Evolutionary conservation across 2,113 vertebrate species (phyloP), one percentile per base, ranked within the genome.

Genomic region (Aphyosemion australe): DNA sequence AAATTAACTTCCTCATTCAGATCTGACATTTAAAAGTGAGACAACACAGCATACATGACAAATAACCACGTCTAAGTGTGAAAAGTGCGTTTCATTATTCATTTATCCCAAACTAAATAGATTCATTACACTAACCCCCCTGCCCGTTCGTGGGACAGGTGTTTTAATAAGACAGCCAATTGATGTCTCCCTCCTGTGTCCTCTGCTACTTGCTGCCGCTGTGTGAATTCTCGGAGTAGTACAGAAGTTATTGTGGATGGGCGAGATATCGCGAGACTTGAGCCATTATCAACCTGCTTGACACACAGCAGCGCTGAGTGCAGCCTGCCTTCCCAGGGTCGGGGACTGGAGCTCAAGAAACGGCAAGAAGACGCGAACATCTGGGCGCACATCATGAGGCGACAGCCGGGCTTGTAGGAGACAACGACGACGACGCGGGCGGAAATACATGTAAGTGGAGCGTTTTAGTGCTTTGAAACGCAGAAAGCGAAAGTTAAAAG

Each of bases 261-360:
- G 76, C 78, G 92, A 62, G n/a, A 19, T 95, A 93, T 95, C 94
- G 94, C 94, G 94, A 95, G 94, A 95, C 85, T 93, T 91, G 89
- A 46, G 87, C 87, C 91, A 89, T 89, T 85, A 93, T 92, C 93
- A 94, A 95, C 94, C 94, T 95, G 94, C 93, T 89, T 89, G 89
- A 88, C 91, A 93, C 84, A 91, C 90, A 90, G 82, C 83, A 84
- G 83, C 87, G 76, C 86, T 80, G 89, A 91, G 88, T 82, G 92
- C 90, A 86, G 89, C 79, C 78, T 83, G 84, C 79, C 78, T 83
- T 72, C 74, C 90, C 91, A 89, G 91, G 87, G 90, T 90, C 91
- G 90, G 53, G 26, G 89, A 90, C 84, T 64, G 88, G 76, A 89
- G 84, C 90, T 78, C 74, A 87, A 92, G 82, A 88, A 89, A 78